Evolutionary conservation across 1,140 invertebrate species (phyloP).

Genomic region (Chelonus insularis): DNA sequence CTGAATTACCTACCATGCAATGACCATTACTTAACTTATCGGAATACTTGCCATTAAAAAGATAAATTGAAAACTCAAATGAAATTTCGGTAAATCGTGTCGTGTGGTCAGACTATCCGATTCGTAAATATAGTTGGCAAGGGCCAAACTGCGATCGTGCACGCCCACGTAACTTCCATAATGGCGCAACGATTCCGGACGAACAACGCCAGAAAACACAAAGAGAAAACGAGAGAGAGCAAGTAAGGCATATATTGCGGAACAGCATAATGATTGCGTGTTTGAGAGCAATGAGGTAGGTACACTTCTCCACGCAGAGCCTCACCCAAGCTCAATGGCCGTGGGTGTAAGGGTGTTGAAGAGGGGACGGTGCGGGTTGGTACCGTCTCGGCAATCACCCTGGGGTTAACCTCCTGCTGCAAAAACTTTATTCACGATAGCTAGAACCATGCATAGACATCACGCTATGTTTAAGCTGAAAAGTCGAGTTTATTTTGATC

Average conservation of each 20-base stretch:
- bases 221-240: slow-evolving; percentile 30
- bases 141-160: slow-evolving; percentile 54
- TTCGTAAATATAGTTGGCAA: slow-evolving; percentile 61
- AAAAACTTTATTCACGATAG: slow-evolving; percentile 23
- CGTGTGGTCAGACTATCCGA: slow-evolving; percentile 39
- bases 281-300: slow-evolving; percentile 48
- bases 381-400: slow-evolving; percentile 28
- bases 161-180: slow-evolving; percentile 59
- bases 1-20: too few relatives aligned
- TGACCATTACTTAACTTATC: too few relatives aligned
- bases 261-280: slow-evolving; percentile 56
- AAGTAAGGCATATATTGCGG: slow-evolving; percentile 36
- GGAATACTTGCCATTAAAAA: too few relatives aligned
- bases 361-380: slow-evolving; percentile 27
- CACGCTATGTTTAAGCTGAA: slow-evolving; percentile 17
- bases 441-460: slow-evolving; percentile 14
- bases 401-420: slow-evolving; percentile 20
- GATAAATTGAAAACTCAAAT: background rate
- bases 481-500: too few relatives aligned
- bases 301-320: slow-evolving; percentile 19
- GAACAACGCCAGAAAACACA: background rate
- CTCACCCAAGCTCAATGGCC: slow-evolving; percentile 7
- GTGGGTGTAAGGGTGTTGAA: slow-evolving; percentile 24
- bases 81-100: background rate
- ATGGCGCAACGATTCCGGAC: slow-evolving; percentile 55